These are phyloP conservation scores for Numenius phaeopus DNA, from an alignment of 2,797 vertebrate genomes.

Conservation along the genomic window DNA sequence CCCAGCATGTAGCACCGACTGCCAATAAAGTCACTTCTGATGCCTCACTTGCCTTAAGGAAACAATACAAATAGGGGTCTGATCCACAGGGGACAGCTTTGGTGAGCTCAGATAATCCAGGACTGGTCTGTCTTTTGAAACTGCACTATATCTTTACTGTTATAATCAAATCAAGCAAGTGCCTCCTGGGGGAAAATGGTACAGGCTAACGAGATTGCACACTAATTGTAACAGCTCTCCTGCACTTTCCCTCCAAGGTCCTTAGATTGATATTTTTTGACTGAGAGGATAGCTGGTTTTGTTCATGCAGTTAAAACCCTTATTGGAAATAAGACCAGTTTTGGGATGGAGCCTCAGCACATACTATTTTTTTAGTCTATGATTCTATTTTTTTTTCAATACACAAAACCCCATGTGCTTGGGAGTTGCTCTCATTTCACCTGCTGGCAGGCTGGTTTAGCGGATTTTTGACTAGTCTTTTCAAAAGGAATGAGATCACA, in stretches of 20 bases:
- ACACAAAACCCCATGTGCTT: neutral
- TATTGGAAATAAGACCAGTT: neutral
- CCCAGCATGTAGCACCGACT: neutral
- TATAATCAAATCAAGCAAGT: constrained; percentile 3
- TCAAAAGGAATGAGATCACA: neutral
- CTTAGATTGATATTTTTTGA: neutral
- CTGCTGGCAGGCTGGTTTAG: neutral
- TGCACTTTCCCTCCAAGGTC: neutral
- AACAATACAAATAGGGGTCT: constrained; percentile 1
- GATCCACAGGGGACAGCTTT: neutral
- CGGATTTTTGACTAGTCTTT: neutral
- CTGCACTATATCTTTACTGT: neutral
- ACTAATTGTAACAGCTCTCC: constrained; percentile 1
- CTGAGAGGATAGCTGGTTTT: neutral
- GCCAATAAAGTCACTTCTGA: neutral
- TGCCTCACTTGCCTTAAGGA: neutral
- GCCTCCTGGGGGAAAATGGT: neutral
- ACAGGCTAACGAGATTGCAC: neutral
- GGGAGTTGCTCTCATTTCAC: neutral
- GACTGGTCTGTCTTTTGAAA: constrained; percentile 14
- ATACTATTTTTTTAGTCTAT: neutral
- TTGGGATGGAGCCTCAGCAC: neutral
- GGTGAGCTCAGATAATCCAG: neutral
- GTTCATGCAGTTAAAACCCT: neutral
- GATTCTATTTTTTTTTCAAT: neutral